Base-by-base conservation (phyloP, 2,113 vertebrate species). In the Apeltes quadracus region DNA sequence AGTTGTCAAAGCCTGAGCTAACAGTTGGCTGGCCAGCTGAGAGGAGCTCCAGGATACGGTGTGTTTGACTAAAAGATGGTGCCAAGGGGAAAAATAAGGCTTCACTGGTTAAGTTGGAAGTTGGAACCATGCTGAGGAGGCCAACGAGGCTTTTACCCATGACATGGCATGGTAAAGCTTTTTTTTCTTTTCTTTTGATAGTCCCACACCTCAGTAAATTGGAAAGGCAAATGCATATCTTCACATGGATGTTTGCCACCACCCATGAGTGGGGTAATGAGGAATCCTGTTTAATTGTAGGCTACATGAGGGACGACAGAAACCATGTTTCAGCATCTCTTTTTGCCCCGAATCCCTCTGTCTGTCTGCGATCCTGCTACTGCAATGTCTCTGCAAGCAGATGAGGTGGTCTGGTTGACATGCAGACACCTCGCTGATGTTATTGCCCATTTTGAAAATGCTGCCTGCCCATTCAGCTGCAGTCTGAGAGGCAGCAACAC, bases 361-460 rank as follows among this genome's bases (percentile, higher is more conserved):
- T 84, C 14, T 69, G 14, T 7, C 41, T 44, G 29, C 69, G 76
- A 81, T 41, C 69, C 56, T n/a, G 27, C 23, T 67, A 36, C 64
- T 48, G 8, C 44, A 34, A 59, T 23, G 36, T 58, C 44, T 39
- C 58, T 56, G 48, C 11, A 48, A n/a, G 41, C 69, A 69, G 51
- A 66, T 46, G 20, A 25, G 20, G 8, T 59, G 44, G 54, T 56
- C 57, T 48, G 63, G 23, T 56, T 66, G 63, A 71, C 39, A 46
- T n/a, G 2, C 54, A 64, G 41, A 68, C 57, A 11, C n/a, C 10
- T 53, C 55, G 51, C 44, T 74, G 58, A 71, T 22, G 58, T 61
- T 69, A 43, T 78, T 61, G 61, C 18, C 61, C 36, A 41, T 79
- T 82, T 74, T 69, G 36, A 74, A 71, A 71, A 76, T 63, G 23